Evolutionary conservation across 2,888 invertebrate genomes (phyloP).

Genomic region (Drosophila formosana): DNA sequence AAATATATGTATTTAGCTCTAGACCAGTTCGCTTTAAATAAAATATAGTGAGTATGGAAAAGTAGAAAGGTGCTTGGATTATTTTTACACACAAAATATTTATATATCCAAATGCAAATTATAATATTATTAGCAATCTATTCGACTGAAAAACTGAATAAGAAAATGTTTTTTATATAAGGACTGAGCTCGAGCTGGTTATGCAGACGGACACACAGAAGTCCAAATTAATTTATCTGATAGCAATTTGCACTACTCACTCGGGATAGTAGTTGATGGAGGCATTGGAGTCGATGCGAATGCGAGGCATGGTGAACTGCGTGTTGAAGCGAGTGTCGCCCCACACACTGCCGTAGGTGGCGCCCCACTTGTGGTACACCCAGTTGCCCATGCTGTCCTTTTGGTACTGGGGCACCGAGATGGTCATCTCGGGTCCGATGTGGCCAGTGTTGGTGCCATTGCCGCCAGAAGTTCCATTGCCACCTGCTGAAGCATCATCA

Average conservation of each 20-base stretch:
- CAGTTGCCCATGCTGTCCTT: constrained; percentile 18
- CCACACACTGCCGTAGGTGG: constrained; percentile 29
- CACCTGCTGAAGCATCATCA: neutral
- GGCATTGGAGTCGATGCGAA: neutral
- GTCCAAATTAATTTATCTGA: neutral
- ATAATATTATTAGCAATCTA: no score
- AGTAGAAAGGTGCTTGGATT: no score
- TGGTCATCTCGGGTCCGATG: constrained; percentile 2
- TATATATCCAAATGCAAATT: no score
- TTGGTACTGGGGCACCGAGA: constrained; percentile 8
- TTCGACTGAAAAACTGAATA: no score
- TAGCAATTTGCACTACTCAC: neutral
- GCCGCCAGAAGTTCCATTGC: neutral
- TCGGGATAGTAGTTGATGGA: constrained; percentile 15
- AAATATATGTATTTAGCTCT: no score
- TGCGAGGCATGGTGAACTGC: neutral
- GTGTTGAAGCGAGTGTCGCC: constrained; percentile 23
- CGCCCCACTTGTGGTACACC: constrained; percentile 17
- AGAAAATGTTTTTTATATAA: no score
- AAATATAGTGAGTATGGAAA: no score
- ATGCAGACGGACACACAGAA: neutral
- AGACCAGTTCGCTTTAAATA: no score
- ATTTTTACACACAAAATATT: no score
- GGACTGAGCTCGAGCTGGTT: neutral
- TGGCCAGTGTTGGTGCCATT: neutral